phyloP scores from a whole-genome alignment of 2,113 vertebrate species.

The Meleagris gallopavo region DNA sequence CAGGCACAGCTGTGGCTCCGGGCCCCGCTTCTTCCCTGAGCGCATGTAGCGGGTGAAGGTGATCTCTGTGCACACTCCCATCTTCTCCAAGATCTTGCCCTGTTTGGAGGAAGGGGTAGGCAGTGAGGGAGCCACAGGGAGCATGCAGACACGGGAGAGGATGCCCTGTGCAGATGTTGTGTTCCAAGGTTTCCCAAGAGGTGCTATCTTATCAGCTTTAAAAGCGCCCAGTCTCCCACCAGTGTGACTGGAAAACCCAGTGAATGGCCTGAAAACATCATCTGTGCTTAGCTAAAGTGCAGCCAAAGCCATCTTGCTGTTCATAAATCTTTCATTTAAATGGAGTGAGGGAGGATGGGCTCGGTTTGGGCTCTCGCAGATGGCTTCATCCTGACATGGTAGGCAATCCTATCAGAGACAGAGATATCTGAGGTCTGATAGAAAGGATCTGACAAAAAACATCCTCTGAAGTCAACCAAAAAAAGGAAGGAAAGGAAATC shows the following conservation, averaged over 20 bases:
- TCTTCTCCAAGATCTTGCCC: not conserved
- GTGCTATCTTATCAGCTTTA: not conserved
- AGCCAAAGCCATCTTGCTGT: not conserved
- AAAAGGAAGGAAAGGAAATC: not conserved
- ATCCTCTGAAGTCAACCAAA: not conserved
- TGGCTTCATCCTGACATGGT: not conserved
- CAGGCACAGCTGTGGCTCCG: not conserved
- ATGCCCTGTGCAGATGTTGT: too few species aligned
- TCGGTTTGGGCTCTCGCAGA: not conserved
- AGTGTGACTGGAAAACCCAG: not conserved
- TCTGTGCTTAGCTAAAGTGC: not conserved
- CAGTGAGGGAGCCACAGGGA: not conserved
- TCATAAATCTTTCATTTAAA: not conserved
- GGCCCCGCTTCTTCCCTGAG: not conserved
- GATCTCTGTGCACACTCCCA: not conserved
- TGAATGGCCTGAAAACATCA: not conserved
- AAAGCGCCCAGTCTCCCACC: not conserved
- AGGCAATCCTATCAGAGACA: not conserved
- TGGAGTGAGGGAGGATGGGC: not conserved
- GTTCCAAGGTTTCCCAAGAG: not conserved
- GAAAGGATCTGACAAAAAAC: not conserved
- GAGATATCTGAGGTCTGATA: not conserved
- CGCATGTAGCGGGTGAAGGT: not conserved
- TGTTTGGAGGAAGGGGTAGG: not conserved
- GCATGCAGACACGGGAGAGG: too few species aligned